phyloP scores from a whole-genome alignment of 2,888 invertebrate genomes.

The Drosophila kambysellisi region DNA sequence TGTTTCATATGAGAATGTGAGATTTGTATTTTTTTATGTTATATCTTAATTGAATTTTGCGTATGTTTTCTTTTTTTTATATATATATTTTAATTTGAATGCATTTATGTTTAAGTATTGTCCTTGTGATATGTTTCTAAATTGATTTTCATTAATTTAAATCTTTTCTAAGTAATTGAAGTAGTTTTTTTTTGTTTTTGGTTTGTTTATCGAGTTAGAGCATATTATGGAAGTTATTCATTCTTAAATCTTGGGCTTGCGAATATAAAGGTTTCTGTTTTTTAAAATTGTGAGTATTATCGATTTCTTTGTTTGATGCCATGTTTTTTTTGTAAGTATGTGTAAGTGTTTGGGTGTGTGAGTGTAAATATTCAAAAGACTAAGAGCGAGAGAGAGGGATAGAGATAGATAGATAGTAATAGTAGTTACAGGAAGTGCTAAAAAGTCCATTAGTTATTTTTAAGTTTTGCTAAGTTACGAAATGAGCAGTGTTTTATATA shows the following conservation, averaged over 20 bases:
- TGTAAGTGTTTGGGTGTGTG: slow-evolving; percentile 10
- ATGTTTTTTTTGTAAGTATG: slow-evolving; percentile 22
- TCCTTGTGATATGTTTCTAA: slow-evolving; percentile 85
- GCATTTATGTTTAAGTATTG: slow-evolving; percentile 84
- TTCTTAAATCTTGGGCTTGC: slow-evolving; percentile 65
- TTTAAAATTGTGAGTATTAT: slow-evolving; percentile 67
- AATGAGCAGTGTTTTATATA: slow-evolving; percentile 56
- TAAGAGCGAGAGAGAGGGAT: slow-evolving; percentile 72
- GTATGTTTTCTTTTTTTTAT: slow-evolving; percentile 39
- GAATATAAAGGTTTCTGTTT: slow-evolving; percentile 62
- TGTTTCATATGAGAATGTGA: slow-evolving; percentile 56
- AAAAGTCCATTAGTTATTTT: slow-evolving; percentile 74
- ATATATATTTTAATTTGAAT: slow-evolving; percentile 68
- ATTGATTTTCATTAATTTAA: slow-evolving; percentile 77
- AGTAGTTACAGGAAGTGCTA: slow-evolving; percentile 73
- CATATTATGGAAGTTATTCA: slow-evolving; percentile 76
- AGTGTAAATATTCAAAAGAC: slow-evolving; percentile 67
- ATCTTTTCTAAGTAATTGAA: slow-evolving; percentile 81
- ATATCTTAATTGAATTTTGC: slow-evolving; percentile 53
- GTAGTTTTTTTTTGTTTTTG: slow-evolving; percentile 56
- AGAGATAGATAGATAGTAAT: slow-evolving; percentile 54
- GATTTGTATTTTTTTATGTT: slow-evolving; percentile 19
- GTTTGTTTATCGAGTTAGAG: slow-evolving; percentile 70
- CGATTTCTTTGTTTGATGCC: slow-evolving; percentile 54
- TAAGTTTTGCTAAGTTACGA: slow-evolving; percentile 71